Evolutionary conservation across 2,113 vertebrate genomes (phyloP).

Genomic region (Himantopus leucocephalus): DNA sequence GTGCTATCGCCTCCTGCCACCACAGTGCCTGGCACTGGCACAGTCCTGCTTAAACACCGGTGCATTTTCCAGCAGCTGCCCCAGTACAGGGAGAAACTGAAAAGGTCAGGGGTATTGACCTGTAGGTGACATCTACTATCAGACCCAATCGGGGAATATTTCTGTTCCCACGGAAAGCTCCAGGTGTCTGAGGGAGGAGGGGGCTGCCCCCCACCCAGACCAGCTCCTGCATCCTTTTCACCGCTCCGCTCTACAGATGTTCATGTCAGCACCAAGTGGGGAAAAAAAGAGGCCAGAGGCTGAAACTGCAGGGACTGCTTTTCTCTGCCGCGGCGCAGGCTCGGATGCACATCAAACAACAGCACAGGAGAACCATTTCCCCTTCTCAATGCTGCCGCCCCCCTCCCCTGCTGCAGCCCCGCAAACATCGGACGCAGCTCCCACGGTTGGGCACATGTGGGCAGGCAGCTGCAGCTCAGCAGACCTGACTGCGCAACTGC

Average conservation of each 20-base stretch:
- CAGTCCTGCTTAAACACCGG: neutral
- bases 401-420: neutral
- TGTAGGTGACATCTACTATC: neutral
- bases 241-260: fast-evolving
- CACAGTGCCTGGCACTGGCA: neutral
- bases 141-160: fast-evolving
- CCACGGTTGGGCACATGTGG: fast-evolving
- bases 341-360: neutral
- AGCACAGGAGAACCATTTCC: fast-evolving
- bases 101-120: neutral
- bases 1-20: neutral
- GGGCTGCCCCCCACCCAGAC: neutral
- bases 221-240: neutral
- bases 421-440: fast-evolving
- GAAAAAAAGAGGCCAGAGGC: neutral
- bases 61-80: neutral
- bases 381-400: fast-evolving
- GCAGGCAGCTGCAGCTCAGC: neutral
- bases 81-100: neutral
- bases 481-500: neutral
- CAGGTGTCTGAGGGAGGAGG: neutral
- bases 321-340: fast-evolving
- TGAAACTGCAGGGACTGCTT: neutral
- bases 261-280: neutral
- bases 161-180: neutral